A percentile compares a stretch with the other conserved stretches of the same genome.
Conservation (phyloP, 2,113 vertebrate species). For the Narcine bancroftii region DNA sequence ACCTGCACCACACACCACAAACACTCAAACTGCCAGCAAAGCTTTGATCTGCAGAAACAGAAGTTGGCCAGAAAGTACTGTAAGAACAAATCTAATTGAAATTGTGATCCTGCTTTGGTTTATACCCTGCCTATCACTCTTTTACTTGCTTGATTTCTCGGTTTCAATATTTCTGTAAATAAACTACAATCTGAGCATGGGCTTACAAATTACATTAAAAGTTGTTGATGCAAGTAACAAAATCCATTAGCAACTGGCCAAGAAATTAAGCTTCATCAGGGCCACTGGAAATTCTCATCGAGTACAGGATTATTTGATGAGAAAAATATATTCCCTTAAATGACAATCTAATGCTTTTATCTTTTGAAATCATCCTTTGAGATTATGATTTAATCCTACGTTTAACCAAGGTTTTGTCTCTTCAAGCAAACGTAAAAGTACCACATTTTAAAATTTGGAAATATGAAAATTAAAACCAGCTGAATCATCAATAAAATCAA, state of each 20-base stretch:
- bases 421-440: background rate
- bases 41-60: background rate
- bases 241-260: no score
- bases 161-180: background rate
- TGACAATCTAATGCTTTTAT: no score
- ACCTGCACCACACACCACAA: slow-evolving; percentile 26
- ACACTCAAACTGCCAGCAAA: slow-evolving; percentile 14
- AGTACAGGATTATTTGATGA: no score
- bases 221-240: background rate
- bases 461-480: background rate
- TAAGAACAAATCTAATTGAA: slow-evolving; percentile 22
- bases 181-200: slow-evolving; percentile 2
- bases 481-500: background rate
- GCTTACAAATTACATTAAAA: background rate
- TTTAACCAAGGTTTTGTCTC: background rate
- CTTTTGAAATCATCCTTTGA: no score
- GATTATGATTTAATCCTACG: no score
- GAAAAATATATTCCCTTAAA: no score
- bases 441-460: background rate
- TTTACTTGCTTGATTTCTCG: background rate
- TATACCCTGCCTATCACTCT: background rate
- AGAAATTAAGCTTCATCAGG: no score
- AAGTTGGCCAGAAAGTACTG: slow-evolving; percentile 4
- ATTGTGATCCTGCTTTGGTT: background rate
- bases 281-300: no score